A percentile compares a stretch with the other conserved stretches of the same genome.
Evolutionary conservation across 2,797 vertebrate species (phyloP).

Genomic region (Florisuga fusca): DNA sequence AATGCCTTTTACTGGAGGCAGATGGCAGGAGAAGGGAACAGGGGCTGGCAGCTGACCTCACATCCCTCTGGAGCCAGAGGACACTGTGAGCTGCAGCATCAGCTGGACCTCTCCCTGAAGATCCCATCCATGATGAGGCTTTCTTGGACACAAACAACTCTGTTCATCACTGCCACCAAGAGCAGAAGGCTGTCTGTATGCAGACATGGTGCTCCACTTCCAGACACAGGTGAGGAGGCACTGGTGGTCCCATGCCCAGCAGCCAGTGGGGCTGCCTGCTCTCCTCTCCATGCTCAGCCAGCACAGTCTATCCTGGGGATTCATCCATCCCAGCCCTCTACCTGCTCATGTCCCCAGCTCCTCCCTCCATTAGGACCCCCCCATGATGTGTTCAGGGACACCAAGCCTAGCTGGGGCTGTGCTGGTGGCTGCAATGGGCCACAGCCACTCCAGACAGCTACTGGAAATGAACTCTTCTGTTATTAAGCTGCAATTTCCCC

Average conservation of each 20-base stretch:
- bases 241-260: background rate
- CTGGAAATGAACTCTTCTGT: background rate
- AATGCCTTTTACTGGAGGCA: background rate
- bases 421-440: background rate
- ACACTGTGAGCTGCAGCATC: fast-evolving
- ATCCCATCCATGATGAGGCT: fast-evolving
- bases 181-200: background rate
- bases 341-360: background rate
- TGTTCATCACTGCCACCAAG: background rate
- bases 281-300: background rate
- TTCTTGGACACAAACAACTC: background rate
- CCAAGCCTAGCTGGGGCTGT: background rate
- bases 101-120: fast-evolving
- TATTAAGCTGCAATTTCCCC: background rate
- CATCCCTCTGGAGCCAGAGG: background rate
- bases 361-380: background rate
- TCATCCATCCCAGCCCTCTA: background rate
- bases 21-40: background rate
- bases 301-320: no score
- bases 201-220: background rate
- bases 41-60: fast-evolving
- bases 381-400: background rate
- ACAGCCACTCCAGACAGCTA: background rate
- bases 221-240: fast-evolving
- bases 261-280: background rate